Conservation (phyloP, 2,113 vertebrate species). For the Philantomba maxwellii region DNA sequence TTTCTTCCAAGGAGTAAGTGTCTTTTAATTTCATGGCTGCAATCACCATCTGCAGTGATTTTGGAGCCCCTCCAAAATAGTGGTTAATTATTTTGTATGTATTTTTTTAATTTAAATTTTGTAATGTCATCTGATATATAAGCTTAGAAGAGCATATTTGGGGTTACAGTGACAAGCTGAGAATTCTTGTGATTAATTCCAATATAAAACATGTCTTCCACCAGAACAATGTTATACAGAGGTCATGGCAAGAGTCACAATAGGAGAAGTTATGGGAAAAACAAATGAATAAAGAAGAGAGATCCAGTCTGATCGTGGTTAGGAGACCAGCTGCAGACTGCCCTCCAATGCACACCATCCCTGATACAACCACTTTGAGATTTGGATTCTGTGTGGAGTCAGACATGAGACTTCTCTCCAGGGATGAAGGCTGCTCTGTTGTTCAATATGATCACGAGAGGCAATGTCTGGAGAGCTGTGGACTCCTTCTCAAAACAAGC, state of each 20-base stretch:
- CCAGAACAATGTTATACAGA: neutral
- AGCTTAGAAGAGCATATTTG: neutral
- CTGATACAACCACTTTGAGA: neutral
- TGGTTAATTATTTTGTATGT: neutral
- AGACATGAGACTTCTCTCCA: neutral
- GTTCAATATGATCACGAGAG: neutral
- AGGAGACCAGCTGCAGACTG: neutral
- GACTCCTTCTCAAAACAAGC: neutral
- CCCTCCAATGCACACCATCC: neutral
- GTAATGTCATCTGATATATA: neutral
- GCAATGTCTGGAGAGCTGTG: neutral
- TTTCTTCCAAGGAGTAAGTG: no score
- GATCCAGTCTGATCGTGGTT: neutral
- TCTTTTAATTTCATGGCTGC: no score
- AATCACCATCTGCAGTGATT: no score
- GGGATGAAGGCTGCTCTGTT: neutral
- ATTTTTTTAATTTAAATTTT: neutral
- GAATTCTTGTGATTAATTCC: neutral
- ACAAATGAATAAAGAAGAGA: neutral
- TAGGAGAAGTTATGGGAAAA: neutral
- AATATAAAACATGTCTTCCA: neutral
- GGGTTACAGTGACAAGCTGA: neutral
- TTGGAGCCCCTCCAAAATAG: no score
- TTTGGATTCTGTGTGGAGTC: neutral
- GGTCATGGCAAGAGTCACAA: neutral